Conservation (phyloP, 2,888 invertebrate genomes). For the Cataglyphis cursor region DNA sequence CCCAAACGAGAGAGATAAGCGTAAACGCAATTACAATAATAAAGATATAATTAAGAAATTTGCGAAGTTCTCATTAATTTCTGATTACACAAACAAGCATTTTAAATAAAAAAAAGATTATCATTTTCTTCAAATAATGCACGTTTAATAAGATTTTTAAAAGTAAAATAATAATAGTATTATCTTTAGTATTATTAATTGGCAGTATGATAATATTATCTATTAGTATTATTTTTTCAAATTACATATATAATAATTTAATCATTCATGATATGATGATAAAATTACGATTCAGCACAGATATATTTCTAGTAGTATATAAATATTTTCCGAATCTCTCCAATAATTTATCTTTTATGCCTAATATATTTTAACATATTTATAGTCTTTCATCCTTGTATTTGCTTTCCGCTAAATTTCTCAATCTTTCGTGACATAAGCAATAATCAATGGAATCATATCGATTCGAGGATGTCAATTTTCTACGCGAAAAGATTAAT, state of each 20-base stretch:
- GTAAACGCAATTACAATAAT: slow-evolving; percentile 74
- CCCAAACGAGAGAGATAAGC: slow-evolving; percentile 13
- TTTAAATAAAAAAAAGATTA: neutral
- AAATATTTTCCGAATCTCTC: neutral
- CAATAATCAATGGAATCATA: slow-evolving; percentile 31
- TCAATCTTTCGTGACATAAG: neutral
- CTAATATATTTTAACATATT: neutral
- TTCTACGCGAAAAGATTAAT: slow-evolving; percentile 61
- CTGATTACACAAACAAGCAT: neutral
- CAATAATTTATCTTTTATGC: neutral
- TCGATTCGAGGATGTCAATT: slow-evolving; percentile 71
- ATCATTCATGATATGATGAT: too few species aligned
- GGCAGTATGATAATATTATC: too few species aligned
- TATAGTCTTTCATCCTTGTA: neutral
- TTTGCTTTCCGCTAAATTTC: neutral
- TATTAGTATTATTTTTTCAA: neutral
- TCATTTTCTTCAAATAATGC: neutral
- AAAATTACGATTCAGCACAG: neutral
- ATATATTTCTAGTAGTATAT: neutral
- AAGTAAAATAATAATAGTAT: neutral
- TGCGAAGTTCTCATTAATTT: slow-evolving; percentile 67
- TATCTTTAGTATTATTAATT: too few species aligned
- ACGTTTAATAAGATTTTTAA: neutral
- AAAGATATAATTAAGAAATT: slow-evolving; percentile 79
- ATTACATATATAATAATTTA: neutral